Percentiles rank a stretch among this genome's conserved stretches.
phyloP scores from a whole-genome alignment of 2,888 invertebrate species.

The Ophonus ardosiacus region DNA sequence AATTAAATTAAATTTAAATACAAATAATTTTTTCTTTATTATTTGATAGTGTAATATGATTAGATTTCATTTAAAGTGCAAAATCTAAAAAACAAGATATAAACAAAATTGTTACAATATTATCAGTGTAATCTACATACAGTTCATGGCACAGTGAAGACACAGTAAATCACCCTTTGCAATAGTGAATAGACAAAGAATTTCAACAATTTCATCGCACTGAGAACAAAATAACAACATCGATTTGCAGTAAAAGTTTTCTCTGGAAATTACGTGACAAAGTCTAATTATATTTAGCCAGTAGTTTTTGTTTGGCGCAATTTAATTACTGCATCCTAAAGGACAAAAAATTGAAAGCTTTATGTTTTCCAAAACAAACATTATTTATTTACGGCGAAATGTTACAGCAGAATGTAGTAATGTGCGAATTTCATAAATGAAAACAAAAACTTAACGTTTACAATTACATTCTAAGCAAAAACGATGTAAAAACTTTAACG shows the following conservation, averaged over 20 bases:
- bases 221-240: neutral
- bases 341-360: constrained; percentile 3
- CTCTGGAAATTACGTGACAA: neutral
- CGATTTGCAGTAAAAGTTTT: neutral
- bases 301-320: neutral
- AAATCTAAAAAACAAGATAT: too few relatives aligned
- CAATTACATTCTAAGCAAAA: neutral
- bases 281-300: constrained; percentile 6
- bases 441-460: neutral
- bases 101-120: too few relatives aligned
- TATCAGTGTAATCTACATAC: neutral
- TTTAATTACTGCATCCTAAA: constrained; percentile 4
- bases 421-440: neutral
- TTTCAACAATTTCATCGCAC: neutral
- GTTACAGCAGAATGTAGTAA: neutral
- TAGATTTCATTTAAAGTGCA: too few relatives aligned
- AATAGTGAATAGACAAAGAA: neutral
- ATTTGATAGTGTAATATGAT: too few relatives aligned
- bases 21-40: too few relatives aligned
- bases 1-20: too few relatives aligned
- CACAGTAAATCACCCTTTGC: neutral
- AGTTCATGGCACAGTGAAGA: neutral
- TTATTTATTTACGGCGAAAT: neutral
- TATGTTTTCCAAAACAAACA: neutral
- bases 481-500: constrained; percentile 1